Evolutionary conservation across 2,888 invertebrate genomes (phyloP), one percentile per base, ranked within the genome.

Genomic region (Norana najaformis): DNA sequence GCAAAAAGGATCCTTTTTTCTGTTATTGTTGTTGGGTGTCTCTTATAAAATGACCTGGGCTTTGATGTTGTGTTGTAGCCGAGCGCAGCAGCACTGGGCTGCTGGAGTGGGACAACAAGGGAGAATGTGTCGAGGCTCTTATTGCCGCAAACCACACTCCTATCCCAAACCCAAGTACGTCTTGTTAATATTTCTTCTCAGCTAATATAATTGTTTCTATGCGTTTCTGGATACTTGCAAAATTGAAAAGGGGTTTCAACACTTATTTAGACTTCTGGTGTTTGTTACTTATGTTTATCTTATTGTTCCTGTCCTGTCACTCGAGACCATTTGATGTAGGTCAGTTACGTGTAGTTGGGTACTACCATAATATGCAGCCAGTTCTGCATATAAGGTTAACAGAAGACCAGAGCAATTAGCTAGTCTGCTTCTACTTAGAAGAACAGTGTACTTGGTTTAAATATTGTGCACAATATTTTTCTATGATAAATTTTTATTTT

Each of bases 141-240:
- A 97, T 98, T 96, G 97, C 98, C 92, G 97, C 97, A 95, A 99
- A 99, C 96, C 99, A 99, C 96, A 97, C 97, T 92, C 98, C 98
- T 93, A 97, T 99, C 93, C 97, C 97, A 95, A 98, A 98, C 96
- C 98, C 98, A 96, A 97, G 98, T 98, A 95, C 95, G 96, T 95
- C 4, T 30, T 83, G n/a, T 69, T 69, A n/a, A 16, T n/a, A n/a
- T n/a, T 69, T 69, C 69, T 69, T 4, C 30, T 69, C n/a, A 6
- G 8, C 69, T 69, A 0, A 69, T 69, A 13, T 69, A 8, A 69
- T 69, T 1, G 13, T 30, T 69, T n/a, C 69, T 69, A n/a, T 69
- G 30, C n/a, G n/a, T 69, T 69, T 69, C 69, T n/a, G n/a, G n/a
- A 69, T 69, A n/a, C 30, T 69, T 69, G 30, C n/a, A 5, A 30